Evolutionary conservation across 2,888 invertebrate species (phyloP).

Genomic region (Luperina nickerlii): DNA sequence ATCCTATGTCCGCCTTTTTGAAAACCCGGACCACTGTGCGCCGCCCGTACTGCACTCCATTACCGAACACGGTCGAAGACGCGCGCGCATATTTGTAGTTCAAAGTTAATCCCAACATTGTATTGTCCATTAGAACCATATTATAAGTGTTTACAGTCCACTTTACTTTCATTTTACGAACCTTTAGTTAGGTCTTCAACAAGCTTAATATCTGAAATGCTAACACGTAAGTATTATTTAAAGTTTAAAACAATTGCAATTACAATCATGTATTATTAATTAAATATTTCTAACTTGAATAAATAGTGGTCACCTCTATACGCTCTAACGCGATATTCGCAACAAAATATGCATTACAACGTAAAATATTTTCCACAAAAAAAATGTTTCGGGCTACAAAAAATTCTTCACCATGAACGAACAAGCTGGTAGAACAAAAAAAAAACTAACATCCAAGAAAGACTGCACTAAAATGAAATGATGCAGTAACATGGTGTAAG

Average conservation of each 20-base stretch:
- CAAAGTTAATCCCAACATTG: too few species aligned
- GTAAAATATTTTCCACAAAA: background rate
- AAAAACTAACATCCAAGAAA: conserved; percentile 12
- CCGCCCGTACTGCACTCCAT: too few species aligned
- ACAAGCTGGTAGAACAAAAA: conserved; percentile 13
- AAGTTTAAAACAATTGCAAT: background rate
- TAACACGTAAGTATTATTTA: background rate
- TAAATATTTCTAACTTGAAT: background rate
- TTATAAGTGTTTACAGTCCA: too few species aligned
- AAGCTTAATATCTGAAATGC: background rate
- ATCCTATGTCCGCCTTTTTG: too few species aligned
- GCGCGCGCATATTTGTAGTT: too few species aligned
- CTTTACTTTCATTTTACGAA: too few species aligned
- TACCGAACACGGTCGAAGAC: too few species aligned
- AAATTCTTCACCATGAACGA: background rate
- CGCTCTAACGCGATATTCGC: background rate
- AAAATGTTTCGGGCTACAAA: too few species aligned
- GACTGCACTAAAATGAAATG: conserved; percentile 31
- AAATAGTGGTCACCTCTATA: background rate
- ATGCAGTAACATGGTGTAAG: conserved; percentile 27
- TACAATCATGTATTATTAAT: background rate
- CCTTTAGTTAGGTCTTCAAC: too few species aligned
- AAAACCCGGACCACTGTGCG: too few species aligned
- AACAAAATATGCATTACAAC: background rate
- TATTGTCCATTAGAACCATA: too few species aligned